Evolutionary conservation across 2,797 vertebrate genomes (phyloP).

Genomic region (Tiaroga cobitis): DNA sequence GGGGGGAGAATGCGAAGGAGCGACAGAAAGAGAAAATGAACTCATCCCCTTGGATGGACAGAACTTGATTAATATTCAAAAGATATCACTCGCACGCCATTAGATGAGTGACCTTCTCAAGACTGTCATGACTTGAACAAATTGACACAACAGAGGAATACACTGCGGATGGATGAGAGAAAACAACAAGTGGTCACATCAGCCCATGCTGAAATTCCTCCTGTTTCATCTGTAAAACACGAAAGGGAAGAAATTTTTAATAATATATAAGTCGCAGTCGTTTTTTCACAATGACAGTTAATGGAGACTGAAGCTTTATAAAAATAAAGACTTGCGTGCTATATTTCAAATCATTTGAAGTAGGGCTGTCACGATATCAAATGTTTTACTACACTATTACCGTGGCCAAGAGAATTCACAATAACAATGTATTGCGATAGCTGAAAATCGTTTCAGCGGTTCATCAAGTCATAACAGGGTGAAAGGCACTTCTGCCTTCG

Average conservation of each 20-base stretch:
- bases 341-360: not conserved
- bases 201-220: not conserved
- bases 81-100: conserved; percentile 49
- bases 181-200: not conserved
- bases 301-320: too few relatives aligned
- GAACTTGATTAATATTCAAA: conserved; percentile 50
- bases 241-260: not conserved
- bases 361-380: too few relatives aligned
- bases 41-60: conserved; percentile 41
- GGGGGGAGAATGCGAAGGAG: conserved; percentile 6
- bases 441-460: too few relatives aligned
- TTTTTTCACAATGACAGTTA: too few relatives aligned
- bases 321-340: too few relatives aligned
- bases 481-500: too few relatives aligned
- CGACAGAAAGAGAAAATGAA: conserved; percentile 27
- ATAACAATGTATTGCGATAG: too few relatives aligned
- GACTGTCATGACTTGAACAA: conserved; percentile 25
- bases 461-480: too few relatives aligned
- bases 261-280: not conserved
- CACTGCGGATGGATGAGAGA: not conserved
- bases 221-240: not conserved
- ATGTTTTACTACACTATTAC: too few relatives aligned
- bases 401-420: too few relatives aligned
- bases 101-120: conserved; percentile 36
- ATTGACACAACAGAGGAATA: conserved; percentile 30